Percentiles rank a stretch among this genome's conserved stretches.
Evolutionary conservation across 2,113 vertebrate species (phyloP).

Genomic region (Tichodroma muraria): DNA sequence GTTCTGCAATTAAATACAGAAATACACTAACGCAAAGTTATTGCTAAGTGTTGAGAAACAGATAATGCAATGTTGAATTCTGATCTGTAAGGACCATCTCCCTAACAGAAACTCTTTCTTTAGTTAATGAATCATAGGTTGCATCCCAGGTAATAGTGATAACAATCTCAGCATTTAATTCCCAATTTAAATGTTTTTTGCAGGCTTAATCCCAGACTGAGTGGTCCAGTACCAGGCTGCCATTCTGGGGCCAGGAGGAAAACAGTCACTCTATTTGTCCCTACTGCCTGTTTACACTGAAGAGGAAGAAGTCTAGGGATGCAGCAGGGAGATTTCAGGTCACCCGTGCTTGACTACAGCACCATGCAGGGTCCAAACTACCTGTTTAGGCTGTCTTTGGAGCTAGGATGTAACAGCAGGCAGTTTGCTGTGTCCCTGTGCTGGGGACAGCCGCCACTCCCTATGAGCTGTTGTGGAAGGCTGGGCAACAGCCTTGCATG

Average conservation of each 20-base stretch:
- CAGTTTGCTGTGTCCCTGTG: background rate
- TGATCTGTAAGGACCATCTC: background rate
- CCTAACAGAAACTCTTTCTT: background rate
- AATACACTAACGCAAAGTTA: background rate
- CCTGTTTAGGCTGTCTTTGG: background rate
- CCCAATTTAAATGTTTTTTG: background rate
- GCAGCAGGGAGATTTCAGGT: background rate
- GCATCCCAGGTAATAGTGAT: background rate
- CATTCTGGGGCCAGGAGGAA: accelerated
- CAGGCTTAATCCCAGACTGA: background rate
- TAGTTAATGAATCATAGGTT: background rate
- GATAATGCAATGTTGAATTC: background rate
- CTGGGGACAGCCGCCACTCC: accelerated
- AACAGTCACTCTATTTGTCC: background rate
- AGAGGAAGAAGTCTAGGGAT: background rate
- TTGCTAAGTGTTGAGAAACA: background rate
- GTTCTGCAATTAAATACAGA: background rate
- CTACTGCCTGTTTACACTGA: background rate
- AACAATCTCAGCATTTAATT: background rate
- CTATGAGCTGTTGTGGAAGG: accelerated
- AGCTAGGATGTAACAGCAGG: background rate
- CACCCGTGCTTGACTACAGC: background rate
- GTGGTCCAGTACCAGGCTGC: background rate
- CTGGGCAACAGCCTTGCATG: accelerated
- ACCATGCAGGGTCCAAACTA: background rate